phyloP scores from a whole-genome alignment of 2,888 invertebrate species.

The Seira ritae region DNA sequence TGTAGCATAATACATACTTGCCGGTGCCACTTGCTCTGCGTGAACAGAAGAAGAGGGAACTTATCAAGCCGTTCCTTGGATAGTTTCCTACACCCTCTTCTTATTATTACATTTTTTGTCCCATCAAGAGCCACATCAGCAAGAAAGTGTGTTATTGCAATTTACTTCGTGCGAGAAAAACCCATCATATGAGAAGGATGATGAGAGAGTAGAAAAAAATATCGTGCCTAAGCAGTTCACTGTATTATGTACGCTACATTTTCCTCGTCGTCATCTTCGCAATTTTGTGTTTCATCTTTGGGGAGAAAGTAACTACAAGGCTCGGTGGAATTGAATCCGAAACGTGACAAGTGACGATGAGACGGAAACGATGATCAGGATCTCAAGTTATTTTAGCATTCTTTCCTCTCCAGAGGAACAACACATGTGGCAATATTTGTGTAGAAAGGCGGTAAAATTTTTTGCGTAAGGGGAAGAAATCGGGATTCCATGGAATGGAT shows the following conservation, averaged over 20 bases:
- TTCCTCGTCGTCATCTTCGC: neutral
- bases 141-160: conserved; percentile 8
- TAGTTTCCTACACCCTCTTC: neutral
- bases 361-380: too few relatives aligned
- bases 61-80: neutral
- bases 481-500: too few relatives aligned
- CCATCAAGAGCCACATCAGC: conserved; percentile 13
- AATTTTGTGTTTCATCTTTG: conserved; percentile 14
- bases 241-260: neutral
- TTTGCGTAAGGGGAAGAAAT: too few relatives aligned
- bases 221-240: conserved; percentile 10
- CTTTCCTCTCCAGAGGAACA: too few relatives aligned
- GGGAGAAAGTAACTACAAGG: conserved; percentile 13
- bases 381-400: too few relatives aligned
- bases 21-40: too few relatives aligned
- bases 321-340: conserved; percentile 7
- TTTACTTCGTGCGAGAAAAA: conserved; percentile 13
- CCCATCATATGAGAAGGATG: neutral
- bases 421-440: too few relatives aligned
- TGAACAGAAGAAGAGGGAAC: neutral
- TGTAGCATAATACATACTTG: too few relatives aligned
- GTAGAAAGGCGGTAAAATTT: too few relatives aligned
- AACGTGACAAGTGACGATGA: conserved; percentile 10
- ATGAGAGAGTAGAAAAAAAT: conserved; percentile 2
- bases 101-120: neutral